Base-by-base conservation (phyloP, 2,113 vertebrate species). In the Cyprinus carpio region DNA sequence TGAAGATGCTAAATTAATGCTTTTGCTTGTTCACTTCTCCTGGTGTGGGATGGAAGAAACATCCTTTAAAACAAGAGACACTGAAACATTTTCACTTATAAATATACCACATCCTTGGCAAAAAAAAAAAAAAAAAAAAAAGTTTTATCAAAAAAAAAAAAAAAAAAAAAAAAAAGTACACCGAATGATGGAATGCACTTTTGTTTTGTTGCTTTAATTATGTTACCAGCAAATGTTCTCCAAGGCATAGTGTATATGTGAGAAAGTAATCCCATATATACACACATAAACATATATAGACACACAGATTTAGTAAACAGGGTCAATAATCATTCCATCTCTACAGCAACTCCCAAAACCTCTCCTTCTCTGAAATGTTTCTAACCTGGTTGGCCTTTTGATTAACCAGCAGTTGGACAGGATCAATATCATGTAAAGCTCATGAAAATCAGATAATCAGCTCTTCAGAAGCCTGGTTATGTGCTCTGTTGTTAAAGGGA, bases 1-100 rank as follows among this genome's bases (percentile, higher is more conserved):
- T 86, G 89, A 91, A 90, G 92, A 91, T 87, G 72, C 60, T 86
- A 40, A 84, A 89, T 92, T 91, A 90, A 91, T 89, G 90, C 92
- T 86, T 91, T 87, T 81, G 81, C 86, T 86, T 54, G 46, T 85
- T 84, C 76, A 82, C 71, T 84, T 79, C 72, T 84, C 43, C 83
- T 79, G 81, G 29, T 84, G 29, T 78, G 75, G 84, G 65, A 78
- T 75, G 46, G 64, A 75, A 16, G 81, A 56, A 51, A 40, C 80
- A 46, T 71, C 65, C 43, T 74, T 40, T 83, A 60, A 62, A 76
- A 77, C 16, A 69, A 80, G 43, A 71, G 60, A 87, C 77, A 74
- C 8, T 43, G 18, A 46, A 60, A 87, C 62, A 86, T 60, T 78
- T 58, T 83, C 69, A 37, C 64, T 58, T 56, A 18, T 23, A 60